Percentiles rank a stretch among this genome's conserved stretches.
Evolutionary conservation across 2,797 vertebrate genomes (phyloP).

Genomic region (Anniella stebbinsi): DNA sequence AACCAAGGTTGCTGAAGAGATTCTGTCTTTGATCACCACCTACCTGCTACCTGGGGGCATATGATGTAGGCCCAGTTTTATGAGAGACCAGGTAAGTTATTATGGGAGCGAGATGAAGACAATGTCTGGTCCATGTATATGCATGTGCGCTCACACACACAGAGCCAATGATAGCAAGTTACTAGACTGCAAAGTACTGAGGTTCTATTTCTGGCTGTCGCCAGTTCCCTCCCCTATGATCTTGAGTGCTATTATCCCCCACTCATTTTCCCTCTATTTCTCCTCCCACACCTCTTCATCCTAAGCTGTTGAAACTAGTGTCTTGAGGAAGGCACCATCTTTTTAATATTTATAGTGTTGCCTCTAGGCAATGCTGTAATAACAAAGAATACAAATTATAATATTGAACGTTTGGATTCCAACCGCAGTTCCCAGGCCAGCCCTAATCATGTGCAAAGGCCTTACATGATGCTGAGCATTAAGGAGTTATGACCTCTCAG

Average conservation of each 20-base stretch:
- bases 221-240: background rate
- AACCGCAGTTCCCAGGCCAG: slow-evolving; percentile 23
- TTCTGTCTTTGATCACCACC: too few relatives aligned
- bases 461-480: background rate
- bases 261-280: background rate
- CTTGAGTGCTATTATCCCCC: slow-evolving; percentile 10
- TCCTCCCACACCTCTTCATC: slow-evolving; percentile 22
- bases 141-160: background rate
- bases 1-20: too few relatives aligned
- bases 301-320: background rate
- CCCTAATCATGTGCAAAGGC: background rate
- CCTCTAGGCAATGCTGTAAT: slow-evolving; percentile 23
- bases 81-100: too few relatives aligned
- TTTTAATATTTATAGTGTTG: slow-evolving; percentile 34
- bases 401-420: slow-evolving; percentile 17
- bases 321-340: slow-evolving; percentile 35
- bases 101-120: background rate
- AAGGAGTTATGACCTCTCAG: background rate
- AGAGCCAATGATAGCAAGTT: background rate
- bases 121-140: background rate
- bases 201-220: slow-evolving; percentile 17
- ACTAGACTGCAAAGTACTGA: background rate
- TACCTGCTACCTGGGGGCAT: too few relatives aligned
- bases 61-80: too few relatives aligned
- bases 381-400: slow-evolving; percentile 23